Evolutionary conservation across 2,797 vertebrate genomes (phyloP).

Genomic region (Oophaga sylvatica): DNA sequence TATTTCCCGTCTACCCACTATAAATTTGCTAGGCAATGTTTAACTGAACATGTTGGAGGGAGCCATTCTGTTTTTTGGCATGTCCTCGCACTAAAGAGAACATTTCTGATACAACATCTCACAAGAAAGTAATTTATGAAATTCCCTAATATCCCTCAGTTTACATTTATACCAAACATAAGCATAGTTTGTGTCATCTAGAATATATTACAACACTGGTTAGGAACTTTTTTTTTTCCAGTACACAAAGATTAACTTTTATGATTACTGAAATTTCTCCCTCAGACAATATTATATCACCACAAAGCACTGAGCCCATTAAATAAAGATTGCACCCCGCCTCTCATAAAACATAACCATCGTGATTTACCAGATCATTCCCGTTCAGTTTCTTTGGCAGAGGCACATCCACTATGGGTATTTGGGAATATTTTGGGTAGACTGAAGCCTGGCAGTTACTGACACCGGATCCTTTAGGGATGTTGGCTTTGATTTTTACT

Average conservation of each 20-base stretch:
- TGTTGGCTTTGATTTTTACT: slow-evolving; percentile 85
- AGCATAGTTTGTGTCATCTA: neutral
- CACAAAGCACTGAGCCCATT: neutral
- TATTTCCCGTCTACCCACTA: neutral
- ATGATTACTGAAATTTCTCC: slow-evolving; percentile 21
- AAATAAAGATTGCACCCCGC: slow-evolving; percentile 9
- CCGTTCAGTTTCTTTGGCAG: slow-evolving; percentile 86
- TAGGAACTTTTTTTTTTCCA: neutral
- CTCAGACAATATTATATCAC: slow-evolving; percentile 16
- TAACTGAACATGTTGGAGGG: neutral
- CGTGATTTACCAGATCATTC: slow-evolving; percentile 77
- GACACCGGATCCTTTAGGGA: slow-evolving; percentile 80
- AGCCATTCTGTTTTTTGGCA: neutral
- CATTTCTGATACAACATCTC: neutral
- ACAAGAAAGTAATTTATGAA: neutral
- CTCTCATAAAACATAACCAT: slow-evolving; percentile 58
- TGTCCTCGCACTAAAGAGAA: neutral
- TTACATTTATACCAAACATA: neutral
- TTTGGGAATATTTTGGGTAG: slow-evolving; percentile 85
- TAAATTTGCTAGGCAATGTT: neutral
- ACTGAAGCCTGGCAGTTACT: slow-evolving; percentile 86
- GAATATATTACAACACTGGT: neutral
- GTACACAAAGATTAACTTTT: slow-evolving; percentile 36
- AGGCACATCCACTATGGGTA: slow-evolving; percentile 85
- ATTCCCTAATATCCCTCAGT: neutral